Percentiles rank a stretch among this genome's conserved stretches.
Conservation (phyloP, 1,140 invertebrate genomes). For the Lepidurus arcticus region DNA sequence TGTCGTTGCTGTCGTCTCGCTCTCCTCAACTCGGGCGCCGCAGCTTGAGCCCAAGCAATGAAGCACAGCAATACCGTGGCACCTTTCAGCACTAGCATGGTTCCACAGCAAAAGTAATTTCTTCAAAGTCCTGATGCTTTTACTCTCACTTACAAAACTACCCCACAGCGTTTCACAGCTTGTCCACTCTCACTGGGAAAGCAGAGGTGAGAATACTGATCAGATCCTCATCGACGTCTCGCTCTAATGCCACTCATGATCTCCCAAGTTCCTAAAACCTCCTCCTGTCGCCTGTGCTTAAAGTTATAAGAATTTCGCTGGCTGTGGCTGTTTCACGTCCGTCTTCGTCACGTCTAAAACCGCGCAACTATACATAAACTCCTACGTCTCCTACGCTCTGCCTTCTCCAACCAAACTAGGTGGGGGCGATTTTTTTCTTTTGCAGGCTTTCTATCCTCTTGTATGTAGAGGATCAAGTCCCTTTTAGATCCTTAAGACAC, state of each 20-base stretch:
- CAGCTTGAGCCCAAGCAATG: neutral
- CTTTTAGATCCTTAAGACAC: neutral
- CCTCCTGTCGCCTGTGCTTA: neutral
- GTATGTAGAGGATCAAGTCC: neutral
- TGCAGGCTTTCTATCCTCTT: neutral
- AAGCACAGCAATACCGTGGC: neutral
- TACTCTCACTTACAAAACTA: neutral
- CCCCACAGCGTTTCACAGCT: neutral
- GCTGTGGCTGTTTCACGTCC: conserved; percentile 17
- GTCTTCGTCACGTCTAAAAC: conserved; percentile 18
- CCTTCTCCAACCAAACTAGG: neutral
- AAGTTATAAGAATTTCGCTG: neutral
- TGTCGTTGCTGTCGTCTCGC: conserved; percentile 24
- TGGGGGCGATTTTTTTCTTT: conserved; percentile 1
- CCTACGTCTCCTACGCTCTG: neutral
- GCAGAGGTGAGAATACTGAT: conserved; percentile 21
- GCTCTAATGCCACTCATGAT: conserved; percentile 10
- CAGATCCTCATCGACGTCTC: conserved; percentile 3
- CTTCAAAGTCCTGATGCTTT: neutral
- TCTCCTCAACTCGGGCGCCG: neutral
- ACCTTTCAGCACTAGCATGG: conserved; percentile 5
- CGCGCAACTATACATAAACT: conserved; percentile 21
- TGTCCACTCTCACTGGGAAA: neutral
- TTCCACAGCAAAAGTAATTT: neutral
- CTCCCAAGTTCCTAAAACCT: neutral